Evolutionary conservation across 2,797 vertebrate species (phyloP).

Genomic region (Cuculus canorus): DNA sequence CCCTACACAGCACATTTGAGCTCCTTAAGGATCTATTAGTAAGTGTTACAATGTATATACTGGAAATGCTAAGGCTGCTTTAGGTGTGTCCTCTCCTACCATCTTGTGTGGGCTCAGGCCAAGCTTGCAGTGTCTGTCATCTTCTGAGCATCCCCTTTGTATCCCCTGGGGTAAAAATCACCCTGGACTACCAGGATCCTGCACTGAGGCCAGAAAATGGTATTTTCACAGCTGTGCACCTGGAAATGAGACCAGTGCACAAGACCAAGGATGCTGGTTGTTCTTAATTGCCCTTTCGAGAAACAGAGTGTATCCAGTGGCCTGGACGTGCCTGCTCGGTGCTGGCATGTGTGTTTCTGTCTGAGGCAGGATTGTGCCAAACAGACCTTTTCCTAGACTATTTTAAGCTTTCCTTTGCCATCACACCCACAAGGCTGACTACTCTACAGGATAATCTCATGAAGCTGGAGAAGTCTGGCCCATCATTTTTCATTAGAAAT

Average conservation of each 20-base stretch:
- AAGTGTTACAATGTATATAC: not conserved
- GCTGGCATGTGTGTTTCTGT: not conserved
- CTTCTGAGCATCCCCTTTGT: not conserved
- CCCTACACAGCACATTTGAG: not conserved
- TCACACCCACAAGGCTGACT: not conserved
- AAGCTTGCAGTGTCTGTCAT: not conserved
- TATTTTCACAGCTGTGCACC: not conserved
- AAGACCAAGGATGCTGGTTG: not conserved
- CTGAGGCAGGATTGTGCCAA: not conserved
- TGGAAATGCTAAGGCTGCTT: not conserved
- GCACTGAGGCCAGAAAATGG: not conserved
- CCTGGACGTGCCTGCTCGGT: not conserved
- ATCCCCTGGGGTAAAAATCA: not conserved
- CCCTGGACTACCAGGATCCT: not conserved
- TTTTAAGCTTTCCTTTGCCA: not conserved
- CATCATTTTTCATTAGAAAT: not conserved
- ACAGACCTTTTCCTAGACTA: not conserved
- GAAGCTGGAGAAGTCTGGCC: not conserved
- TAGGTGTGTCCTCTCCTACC: not conserved
- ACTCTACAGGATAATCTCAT: not conserved
- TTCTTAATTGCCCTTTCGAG: not conserved
- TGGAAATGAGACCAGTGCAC: not conserved
- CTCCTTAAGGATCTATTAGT: not conserved
- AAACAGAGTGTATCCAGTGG: not conserved
- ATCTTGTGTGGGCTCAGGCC: accelerated